Evolutionary conservation across 2,888 invertebrate species (phyloP), one percentile per base, ranked within the genome.

Genomic region (Anagyrus pseudococci): DNA sequence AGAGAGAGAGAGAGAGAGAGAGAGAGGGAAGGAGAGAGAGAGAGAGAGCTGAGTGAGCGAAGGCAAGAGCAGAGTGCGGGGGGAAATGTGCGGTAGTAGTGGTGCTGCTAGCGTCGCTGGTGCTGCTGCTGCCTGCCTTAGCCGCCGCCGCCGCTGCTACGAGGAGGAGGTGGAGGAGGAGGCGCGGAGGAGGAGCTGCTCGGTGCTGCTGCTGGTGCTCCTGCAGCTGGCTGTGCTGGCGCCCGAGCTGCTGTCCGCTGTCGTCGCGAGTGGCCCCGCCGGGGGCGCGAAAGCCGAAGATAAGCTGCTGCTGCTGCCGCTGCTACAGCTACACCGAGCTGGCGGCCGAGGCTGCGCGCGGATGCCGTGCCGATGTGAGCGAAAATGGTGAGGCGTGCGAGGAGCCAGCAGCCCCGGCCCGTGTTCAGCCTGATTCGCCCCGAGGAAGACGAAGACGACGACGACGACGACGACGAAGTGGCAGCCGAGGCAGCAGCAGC

Each of bases 341-440:
- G 40, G 40, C 29, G 44, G 43, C 13, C 17, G 48, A 29, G 20
- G n/a, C n/a, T 17, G 20, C 13, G 17, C 33, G 29, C 25, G 29
- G 33, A 7, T 15, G 8, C 49, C 13, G 19, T 17, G 49, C 29
- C 49, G 33, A 29, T 29, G 41, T 15, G 19, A 85, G 85, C 87
- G 88, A 90, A 89, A 89, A 91, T 91, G 90, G 87, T 89, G 89
- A 88, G 88, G 87, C 87, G 86, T 86, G 88, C 87, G 86, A 87
- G 87, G 87, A 87, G 87, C 89, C 88, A 87, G 88, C n/a, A n/a
- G n/a, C n/a, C n/a, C n/a, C n/a, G n/a, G n/a, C n/a, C n/a, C n/a
- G 87, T 87, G 87, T 88, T 86, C 87, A 89, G 88, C 92, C 91
- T 89, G 87, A 87, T 88, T 88, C 89, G 89, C 87, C 87, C 87